Evolutionary conservation across 2,888 invertebrate genomes (phyloP).

Genomic region (Drosophila testacea): DNA sequence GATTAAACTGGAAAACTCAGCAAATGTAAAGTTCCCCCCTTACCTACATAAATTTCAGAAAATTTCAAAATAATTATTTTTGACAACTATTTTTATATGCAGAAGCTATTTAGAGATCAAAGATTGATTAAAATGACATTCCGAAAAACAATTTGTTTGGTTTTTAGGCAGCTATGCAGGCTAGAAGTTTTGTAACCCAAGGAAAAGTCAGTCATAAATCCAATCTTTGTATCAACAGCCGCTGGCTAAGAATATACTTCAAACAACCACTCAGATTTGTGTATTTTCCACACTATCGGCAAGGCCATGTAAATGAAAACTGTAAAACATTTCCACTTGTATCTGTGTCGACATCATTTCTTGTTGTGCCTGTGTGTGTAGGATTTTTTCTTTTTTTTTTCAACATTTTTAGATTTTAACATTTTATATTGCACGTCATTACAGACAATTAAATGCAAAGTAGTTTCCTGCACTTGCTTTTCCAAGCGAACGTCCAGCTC

Average conservation of each 20-base stretch:
- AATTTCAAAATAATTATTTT: no score
- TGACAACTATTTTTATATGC: no score
- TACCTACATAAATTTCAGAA: no score
- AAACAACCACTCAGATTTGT: not conserved
- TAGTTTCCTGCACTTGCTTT: slow-evolving; percentile 85
- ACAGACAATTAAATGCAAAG: slow-evolving; percentile 86
- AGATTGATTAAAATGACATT: not conserved
- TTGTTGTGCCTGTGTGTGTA: slow-evolving; percentile 8
- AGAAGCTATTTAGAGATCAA: no score
- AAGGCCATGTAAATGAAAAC: slow-evolving; percentile 64
- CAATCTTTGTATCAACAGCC: slow-evolving; percentile 9
- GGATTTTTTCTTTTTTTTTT: slow-evolving; percentile 48
- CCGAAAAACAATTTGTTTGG: not conserved
- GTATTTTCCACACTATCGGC: slow-evolving; percentile 23
- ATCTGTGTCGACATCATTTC: slow-evolving; percentile 51
- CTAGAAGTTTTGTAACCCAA: no score
- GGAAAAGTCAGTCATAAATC: slow-evolving; percentile 1
- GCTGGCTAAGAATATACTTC: slow-evolving; percentile 5
- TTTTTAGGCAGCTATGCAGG: no score
- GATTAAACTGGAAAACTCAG: no score
- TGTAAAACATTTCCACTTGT: slow-evolving; percentile 59
- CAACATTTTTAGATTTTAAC: slow-evolving; percentile 82
- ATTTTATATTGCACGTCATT: slow-evolving; percentile 85
- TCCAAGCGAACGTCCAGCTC: slow-evolving; percentile 62
- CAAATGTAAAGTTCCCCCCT: no score